Percentiles rank a stretch among this genome's conserved stretches.
phyloP scores from a whole-genome alignment of 37 sponge, comb jelly and placozoan species.

The Agelas oroides region DNA sequence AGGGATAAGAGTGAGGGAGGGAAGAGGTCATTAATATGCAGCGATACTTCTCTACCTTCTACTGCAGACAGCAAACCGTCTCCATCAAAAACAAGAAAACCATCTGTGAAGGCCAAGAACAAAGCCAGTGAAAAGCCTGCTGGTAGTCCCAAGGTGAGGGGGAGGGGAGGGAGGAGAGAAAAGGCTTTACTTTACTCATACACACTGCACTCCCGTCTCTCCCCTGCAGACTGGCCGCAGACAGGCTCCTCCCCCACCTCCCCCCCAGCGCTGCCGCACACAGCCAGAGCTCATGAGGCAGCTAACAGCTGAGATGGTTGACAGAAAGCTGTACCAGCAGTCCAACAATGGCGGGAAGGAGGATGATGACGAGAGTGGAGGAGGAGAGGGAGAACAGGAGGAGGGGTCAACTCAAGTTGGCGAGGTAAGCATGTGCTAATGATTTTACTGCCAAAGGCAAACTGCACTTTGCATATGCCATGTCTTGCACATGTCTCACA shows the following conservation, averaged over 20 bases:
- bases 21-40: too few relatives aligned
- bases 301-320: slow-evolving; percentile 12
- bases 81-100: background rate
- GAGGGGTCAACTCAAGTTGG: background rate
- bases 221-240: background rate
- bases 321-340: background rate
- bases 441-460: too few relatives aligned
- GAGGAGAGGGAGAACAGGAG: background rate
- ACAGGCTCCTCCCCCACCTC: slow-evolving; percentile 25
- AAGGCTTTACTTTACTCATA: too few relatives aligned
- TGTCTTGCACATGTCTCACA: too few relatives aligned
- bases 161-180: background rate
- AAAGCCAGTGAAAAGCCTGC: background rate
- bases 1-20: too few relatives aligned
- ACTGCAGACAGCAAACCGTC: background rate
- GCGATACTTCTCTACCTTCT: too few relatives aligned
- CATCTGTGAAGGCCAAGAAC: background rate
- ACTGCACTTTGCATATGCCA: too few relatives aligned
- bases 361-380: background rate
- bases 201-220: background rate
- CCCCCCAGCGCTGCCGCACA: background rate
- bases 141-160: background rate
- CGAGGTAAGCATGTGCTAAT: too few relatives aligned
- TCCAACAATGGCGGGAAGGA: background rate
- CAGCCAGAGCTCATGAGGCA: slow-evolving; percentile 41